Percentiles rank a stretch among this genome's conserved stretches.
Conservation (phyloP, 2,113 vertebrate genomes). For the Semnornis frantzii region DNA sequence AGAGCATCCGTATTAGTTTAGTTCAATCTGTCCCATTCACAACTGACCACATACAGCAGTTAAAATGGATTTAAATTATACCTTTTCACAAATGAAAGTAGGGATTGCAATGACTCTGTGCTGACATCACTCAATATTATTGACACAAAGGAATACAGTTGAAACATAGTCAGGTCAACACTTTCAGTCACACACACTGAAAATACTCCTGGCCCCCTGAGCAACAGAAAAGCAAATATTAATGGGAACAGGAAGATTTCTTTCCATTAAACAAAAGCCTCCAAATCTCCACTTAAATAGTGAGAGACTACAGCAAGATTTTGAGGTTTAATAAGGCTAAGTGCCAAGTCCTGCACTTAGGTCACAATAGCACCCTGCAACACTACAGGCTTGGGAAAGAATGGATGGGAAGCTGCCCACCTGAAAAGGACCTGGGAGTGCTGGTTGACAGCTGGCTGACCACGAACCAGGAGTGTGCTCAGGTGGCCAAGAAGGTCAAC, state of each 20-base stretch:
- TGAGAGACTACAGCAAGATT: background rate
- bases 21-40: slow-evolving; percentile 35
- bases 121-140: slow-evolving; percentile 3
- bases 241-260: background rate
- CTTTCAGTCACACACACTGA: slow-evolving; percentile 18
- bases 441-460: too few species aligned
- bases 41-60: slow-evolving; percentile 10
- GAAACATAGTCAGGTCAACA: slow-evolving; percentile 21
- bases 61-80: slow-evolving; percentile 52
- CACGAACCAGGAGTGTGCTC: too few species aligned
- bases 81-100: background rate
- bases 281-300: background rate
- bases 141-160: background rate
- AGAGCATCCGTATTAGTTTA: background rate
- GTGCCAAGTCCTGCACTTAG: too few species aligned
- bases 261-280: background rate
- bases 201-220: background rate
- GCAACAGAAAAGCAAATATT: background rate
- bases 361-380: too few species aligned
- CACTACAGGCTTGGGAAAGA: too few species aligned
- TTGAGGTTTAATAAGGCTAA: background rate
- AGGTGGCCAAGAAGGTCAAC: too few species aligned
- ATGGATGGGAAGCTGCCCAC: too few species aligned
- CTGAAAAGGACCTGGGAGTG: too few species aligned
- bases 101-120: slow-evolving; percentile 37